Conservation (phyloP, 1,140 invertebrate species). For the Caenorhabditis briggsae region DNA sequence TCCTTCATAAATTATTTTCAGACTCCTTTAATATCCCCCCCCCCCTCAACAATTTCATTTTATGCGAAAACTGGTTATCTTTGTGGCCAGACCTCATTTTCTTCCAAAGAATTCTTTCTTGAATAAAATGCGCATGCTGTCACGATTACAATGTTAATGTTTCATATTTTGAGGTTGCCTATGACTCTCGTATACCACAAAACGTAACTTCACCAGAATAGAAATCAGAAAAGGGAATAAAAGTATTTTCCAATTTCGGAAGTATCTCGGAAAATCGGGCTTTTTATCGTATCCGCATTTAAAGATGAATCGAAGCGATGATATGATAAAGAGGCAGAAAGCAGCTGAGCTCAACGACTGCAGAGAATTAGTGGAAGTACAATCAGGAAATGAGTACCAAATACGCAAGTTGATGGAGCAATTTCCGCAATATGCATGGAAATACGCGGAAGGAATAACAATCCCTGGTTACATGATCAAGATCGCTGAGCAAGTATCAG, state of each 20-base stretch:
- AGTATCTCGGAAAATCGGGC: background rate
- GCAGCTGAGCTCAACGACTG: background rate
- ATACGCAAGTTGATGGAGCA: conserved; percentile 18
- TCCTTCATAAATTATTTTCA: no score
- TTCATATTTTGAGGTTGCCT: no score
- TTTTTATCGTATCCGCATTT: background rate
- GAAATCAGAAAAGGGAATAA: no score
- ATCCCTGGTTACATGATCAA: background rate
- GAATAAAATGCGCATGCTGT: no score
- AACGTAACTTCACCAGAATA: no score
- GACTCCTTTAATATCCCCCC: background rate
- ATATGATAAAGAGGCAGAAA: background rate
- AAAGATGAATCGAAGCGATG: conserved; percentile 15
- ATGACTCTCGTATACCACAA: no score
- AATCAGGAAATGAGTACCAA: background rate
- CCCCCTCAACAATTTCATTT: no score
- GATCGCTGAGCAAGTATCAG: background rate
- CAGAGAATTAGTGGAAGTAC: conserved; percentile 7
- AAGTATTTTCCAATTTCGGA: no score
- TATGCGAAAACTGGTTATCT: no score
- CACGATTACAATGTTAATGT: no score
- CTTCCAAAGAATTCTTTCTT: no score
- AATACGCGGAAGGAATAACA: conserved; percentile 9
- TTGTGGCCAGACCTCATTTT: no score
- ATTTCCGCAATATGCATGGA: conserved; percentile 27